A percentile compares a stretch with the other conserved stretches of the same genome.
phyloP scores from a whole-genome alignment of 2,888 invertebrate genomes.

The Pseudococcus viburni region DNA sequence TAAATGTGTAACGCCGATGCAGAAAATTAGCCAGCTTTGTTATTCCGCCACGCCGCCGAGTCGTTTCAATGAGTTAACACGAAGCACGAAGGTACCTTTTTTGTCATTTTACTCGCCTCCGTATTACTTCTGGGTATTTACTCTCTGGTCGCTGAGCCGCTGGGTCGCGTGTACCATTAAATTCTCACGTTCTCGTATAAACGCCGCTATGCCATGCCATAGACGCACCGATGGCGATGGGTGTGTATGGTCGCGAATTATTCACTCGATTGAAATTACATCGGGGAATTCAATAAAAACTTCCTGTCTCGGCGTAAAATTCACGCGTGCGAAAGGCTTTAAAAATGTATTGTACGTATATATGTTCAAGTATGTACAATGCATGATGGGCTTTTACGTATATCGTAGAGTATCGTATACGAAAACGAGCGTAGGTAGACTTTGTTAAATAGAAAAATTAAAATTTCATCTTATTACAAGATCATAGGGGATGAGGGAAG shows the following conservation, averaged over 20 bases:
- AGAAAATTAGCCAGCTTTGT: conserved; percentile 17
- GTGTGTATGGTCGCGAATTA: conserved; percentile 19
- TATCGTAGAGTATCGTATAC: neutral
- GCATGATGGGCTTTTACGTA: neutral
- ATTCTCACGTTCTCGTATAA: conserved; percentile 20
- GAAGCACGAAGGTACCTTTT: neutral
- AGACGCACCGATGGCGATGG: neutral
- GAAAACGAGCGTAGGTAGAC: neutral
- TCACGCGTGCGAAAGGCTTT: neutral
- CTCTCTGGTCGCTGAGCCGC: neutral
- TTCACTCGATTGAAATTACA: conserved; percentile 28
- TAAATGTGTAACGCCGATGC: conserved; percentile 42
- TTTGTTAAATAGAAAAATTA: neutral
- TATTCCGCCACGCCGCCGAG: neutral
- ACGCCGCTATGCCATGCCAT: neutral
- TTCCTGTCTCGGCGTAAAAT: neutral
- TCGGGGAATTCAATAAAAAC: conserved; percentile 21
- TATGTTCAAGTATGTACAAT: neutral
- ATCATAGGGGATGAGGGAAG: neutral
- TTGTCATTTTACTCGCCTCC: conserved; percentile 12
- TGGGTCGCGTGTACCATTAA: conserved; percentile 23
- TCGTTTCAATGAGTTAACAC: conserved; percentile 36
- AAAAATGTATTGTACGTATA: neutral
- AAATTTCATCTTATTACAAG: neutral
- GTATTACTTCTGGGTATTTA: conserved; percentile 18